Evolutionary conservation across 53 echinoderm and acorn worm species (phyloP), one percentile per base, ranked within the genome.

Genomic region (Astropecten irregularis): DNA sequence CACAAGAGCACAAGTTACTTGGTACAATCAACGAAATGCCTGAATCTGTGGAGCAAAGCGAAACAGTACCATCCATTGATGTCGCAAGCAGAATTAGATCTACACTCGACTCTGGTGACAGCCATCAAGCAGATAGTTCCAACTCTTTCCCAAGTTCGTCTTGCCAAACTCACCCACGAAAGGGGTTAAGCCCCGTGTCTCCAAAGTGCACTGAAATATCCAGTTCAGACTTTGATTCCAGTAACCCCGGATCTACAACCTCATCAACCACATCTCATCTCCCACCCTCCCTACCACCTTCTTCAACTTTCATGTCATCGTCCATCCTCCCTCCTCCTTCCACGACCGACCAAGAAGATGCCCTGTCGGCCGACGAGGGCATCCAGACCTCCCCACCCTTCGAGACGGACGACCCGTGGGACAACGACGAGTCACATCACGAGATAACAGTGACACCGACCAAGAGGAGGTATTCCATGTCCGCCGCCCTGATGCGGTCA

Each of bases 341-440:
- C 47, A 62, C 56, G 47, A 42, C 34, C 21, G 79, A 79, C 33
- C 79, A 79, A 37, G 79, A 79, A 33, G 79, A 79, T 48, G 61
- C 79, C 27, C 50, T 62, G 29, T 79, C 79, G 40, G 79, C 47
- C 3, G 79, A 79, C 47, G 79, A 79, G 56, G 79, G 79, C 31
- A 79, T 79, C 44, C 79, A 79, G 40, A 79, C 79, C 20, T 79
- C 79, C 33, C 79, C 79, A 11, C 79, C 79, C 8, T 79, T 79
- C 31, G 79, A 79, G 62, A 62, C 42, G 9, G 79, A 79, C 32
- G 79, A 79, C 48, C 63, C 79, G 13, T 79, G 79, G 79, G 79
- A 79, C 32, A 46, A 57, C 6, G 40, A 40, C 36, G 66, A 36
- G 34, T 6, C 42, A 11, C 6, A 6, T 6, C 40, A 44, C 2